Base-by-base conservation (phyloP, 2,797 vertebrate species). In the Ctenopoma multispine region DNA sequence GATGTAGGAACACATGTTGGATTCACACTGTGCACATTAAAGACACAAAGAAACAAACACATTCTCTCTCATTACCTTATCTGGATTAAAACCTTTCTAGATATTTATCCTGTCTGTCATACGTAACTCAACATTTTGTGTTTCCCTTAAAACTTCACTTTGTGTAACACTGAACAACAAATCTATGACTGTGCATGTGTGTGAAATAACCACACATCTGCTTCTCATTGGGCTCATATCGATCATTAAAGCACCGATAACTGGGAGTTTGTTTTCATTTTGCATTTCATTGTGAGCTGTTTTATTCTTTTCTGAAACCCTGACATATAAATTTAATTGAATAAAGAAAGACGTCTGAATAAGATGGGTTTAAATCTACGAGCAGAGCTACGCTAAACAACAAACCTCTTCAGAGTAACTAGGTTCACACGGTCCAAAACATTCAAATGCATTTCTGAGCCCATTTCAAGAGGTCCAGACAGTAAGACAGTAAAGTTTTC, bases 151-250 rank as follows among this genome's bases (percentile, higher is more conserved):
- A 66, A 60, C 11, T 10, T 54, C 13, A 1, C 21, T n/a, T n/a
- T n/a, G n/a, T 21, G 58, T 11, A 24, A 50, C 38, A 12, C 46
- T 49, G 31, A 11, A 46, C 44, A 24, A 10, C 72, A 67, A 8
- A 24, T 29, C 41, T 5, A 38, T 17, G 55, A 48, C 40, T 49
- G 46, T 5, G 62, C 54, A 55, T 71, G n/a, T 46, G 68, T 43
- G 43, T 64, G 44, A 53, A 71, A 64, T 14, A 47, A 67, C 31
- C 63, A 49, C 62, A 83, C 63, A 75, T 71, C 54, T 75, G 74
- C 14, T 77, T 54, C 59, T 62, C 4, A 13, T 58, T 23, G 53
- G 17, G 5, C 9, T 5, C 31, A 40, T 40, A 44, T 60, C 63
- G 20, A 9, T 72, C 72, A 75, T 7, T 34, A 51, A 15, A 63